Evolutionary conservation across 2,113 vertebrate species (phyloP), one percentile per base, ranked within the genome.

Genomic region (Siniperca knerii): DNA sequence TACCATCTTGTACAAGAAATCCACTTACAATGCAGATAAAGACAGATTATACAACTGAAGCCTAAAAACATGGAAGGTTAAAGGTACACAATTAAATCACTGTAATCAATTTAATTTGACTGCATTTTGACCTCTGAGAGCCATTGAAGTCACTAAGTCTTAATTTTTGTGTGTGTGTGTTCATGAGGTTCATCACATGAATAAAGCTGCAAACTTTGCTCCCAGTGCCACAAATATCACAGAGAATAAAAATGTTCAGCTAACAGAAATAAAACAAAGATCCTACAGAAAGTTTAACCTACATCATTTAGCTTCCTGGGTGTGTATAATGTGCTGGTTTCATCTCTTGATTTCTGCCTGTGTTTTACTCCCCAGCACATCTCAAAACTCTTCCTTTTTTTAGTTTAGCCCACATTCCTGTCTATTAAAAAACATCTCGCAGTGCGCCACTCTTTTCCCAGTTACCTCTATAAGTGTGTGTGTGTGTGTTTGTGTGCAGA

Each of bases 341-440:
- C 13, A 48, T 15, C 35, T 0, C 0, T 44, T 66, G 21, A 66
- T 46, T 8, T 44, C 37, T 66, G 64, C n/a, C 40, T 40, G 25
- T 75, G 8, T 9, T 76, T 61, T 13, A 1, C 20, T 13, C 7
- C 25, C 16, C 20, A 23, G 10, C 11, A 4, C 35, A 68, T 64
- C 5, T 70, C 33, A 35, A 54, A 61, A 55, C 13, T 62, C 3
- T 10, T 42, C 6, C 5, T 68, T 65, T 57, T 75, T 76, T 37
- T n/a, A 25, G 13, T 29, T 79, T 33, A 68, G 37, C 71, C 44
- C 48, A 69, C 46, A 69, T 40, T 50, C 16, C 15, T 29, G 65
- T 83, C 58, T 65, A 57, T 66, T 54, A 77, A 82, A 86, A 87
- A 90, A 65, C 54, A 55, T 62, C 44, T 54, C 20, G 2, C 48